phyloP scores from a whole-genome alignment of 2,113 vertebrate species.

The Tringa solitaria region DNA sequence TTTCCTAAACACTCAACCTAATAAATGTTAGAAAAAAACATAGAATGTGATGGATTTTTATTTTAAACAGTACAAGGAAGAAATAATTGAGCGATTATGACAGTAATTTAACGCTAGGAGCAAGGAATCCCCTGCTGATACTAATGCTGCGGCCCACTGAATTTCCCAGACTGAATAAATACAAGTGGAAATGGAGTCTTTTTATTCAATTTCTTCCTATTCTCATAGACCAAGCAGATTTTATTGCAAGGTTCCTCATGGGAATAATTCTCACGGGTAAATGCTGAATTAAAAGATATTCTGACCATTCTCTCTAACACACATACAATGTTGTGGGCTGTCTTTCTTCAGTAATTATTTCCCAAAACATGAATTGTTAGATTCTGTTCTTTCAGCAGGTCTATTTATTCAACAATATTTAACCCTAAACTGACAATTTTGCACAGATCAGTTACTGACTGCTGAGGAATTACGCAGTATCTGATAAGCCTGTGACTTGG shows the following conservation, averaged over 20 bases:
- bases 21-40: slow-evolving; percentile 83
- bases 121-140: slow-evolving; percentile 87
- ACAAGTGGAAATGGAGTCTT: slow-evolving; percentile 83
- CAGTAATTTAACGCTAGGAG: slow-evolving; percentile 90
- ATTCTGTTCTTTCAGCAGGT: slow-evolving; percentile 40
- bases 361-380: slow-evolving; percentile 40
- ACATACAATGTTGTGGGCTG: slow-evolving; percentile 59
- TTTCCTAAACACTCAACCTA: slow-evolving; percentile 90
- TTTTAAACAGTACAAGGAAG: slow-evolving; percentile 88
- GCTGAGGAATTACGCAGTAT: neutral
- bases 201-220: slow-evolving; percentile 87
- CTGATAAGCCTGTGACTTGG: slow-evolving; percentile 3
- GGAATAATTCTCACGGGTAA: slow-evolving; percentile 79
- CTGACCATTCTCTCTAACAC: slow-evolving; percentile 66
- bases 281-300: slow-evolving; percentile 77
- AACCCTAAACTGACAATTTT: slow-evolving; percentile 52
- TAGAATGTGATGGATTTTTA: slow-evolving; percentile 86
- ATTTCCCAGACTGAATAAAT: slow-evolving; percentile 87
- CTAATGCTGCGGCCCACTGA: slow-evolving; percentile 83
- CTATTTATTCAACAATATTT: slow-evolving; percentile 57
- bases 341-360: slow-evolving; percentile 53
- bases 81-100: slow-evolving; percentile 90
- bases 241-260: slow-evolving; percentile 78
- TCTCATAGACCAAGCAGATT: slow-evolving; percentile 80
- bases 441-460: neutral